Percentiles rank a stretch among this genome's conserved stretches.
Conservation (phyloP, 2,113 vertebrate species). For the Tenebrosternarchus preto region DNA sequence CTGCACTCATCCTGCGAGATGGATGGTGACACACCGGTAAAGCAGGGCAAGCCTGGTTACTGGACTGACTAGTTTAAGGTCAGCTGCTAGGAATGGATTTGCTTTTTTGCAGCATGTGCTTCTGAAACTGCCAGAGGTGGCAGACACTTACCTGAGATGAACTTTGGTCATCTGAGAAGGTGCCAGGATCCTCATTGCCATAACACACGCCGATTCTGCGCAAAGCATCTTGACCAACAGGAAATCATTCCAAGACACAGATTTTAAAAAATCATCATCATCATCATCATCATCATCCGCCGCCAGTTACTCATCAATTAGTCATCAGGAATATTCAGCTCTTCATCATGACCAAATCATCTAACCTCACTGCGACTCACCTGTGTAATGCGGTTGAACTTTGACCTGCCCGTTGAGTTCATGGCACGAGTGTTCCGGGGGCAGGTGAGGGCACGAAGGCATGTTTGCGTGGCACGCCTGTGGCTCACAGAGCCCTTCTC, state of each 20-base stretch:
- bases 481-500: conserved; percentile 52
- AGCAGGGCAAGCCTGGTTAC: neutral
- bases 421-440: conserved; percentile 14
- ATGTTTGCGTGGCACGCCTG: conserved; percentile 62
- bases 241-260: neutral
- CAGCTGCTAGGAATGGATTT: too few species aligned
- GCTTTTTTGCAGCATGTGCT: too few species aligned
- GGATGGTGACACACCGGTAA: neutral
- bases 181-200: conserved; percentile 80
- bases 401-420: conserved; percentile 35
- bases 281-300: too few species aligned
- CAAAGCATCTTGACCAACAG: conserved; percentile 80
- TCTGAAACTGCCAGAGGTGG: neutral
- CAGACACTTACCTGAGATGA: conserved; percentile 80
- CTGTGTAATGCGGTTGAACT: conserved; percentile 52
- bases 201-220: conserved; percentile 90
- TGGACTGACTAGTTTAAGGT: too few species aligned
- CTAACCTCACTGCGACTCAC: conserved; percentile 52
- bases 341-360: neutral
- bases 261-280: neutral
- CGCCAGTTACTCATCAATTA: neutral
- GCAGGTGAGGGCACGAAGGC: conserved; percentile 64
- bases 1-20: conserved; percentile 89
- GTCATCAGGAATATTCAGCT: neutral
- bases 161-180: conserved; percentile 94